Percentiles rank a stretch among this genome's conserved stretches.
Evolutionary conservation across 2,113 vertebrate genomes (phyloP).

Genomic region (Hippopotamus amphibius): DNA sequence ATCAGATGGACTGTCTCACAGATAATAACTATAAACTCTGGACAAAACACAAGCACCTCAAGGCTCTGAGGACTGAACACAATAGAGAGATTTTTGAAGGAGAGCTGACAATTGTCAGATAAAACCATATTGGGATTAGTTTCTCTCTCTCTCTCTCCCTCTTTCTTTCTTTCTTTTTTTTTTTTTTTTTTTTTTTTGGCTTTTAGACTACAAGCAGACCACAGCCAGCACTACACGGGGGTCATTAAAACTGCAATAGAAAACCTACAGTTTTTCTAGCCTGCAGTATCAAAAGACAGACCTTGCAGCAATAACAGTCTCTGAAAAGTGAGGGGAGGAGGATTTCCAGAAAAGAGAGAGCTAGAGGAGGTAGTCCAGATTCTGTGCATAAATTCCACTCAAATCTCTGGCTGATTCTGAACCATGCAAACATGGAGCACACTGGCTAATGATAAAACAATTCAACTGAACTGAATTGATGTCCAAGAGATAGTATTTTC

Average conservation of each 20-base stretch:
- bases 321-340: neutral
- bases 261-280: neutral
- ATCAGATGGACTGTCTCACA: neutral
- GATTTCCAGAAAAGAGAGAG: neutral
- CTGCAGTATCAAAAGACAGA: neutral
- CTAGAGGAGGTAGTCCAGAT: neutral
- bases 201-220: neutral
- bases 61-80: neutral
- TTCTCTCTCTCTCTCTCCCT: neutral
- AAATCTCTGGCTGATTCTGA: constrained; percentile 16
- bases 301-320: neutral
- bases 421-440: neutral
- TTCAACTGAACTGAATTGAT: neutral
- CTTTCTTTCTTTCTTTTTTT: neutral
- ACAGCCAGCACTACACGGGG: neutral
- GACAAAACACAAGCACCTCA: neutral
- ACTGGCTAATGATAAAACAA: neutral
- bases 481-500: neutral
- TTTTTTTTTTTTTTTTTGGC: neutral
- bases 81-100: neutral
- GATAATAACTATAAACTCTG: constrained; percentile 5
- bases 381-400: neutral
- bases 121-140: neutral
- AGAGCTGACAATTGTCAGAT: neutral
- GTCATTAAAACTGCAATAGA: neutral